Conservation (phyloP, 2,797 vertebrate genomes). For the Sparus aurata region DNA sequence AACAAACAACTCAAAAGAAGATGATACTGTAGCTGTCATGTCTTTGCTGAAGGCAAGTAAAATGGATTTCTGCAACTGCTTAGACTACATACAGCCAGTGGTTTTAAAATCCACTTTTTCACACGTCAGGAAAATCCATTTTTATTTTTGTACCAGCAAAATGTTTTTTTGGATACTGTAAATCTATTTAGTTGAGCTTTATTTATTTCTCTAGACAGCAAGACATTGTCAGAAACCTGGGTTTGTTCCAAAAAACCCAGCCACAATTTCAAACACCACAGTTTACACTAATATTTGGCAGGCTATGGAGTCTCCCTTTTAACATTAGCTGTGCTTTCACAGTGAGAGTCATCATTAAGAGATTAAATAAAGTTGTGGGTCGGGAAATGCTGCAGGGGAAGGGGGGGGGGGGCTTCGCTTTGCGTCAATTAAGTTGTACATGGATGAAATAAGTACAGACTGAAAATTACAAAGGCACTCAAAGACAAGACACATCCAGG, state of each 20-base stretch:
- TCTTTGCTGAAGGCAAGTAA: slow-evolving; percentile 8
- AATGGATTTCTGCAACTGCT: slow-evolving; percentile 4
- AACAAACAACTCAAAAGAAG: slow-evolving; percentile 24
- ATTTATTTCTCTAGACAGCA: not conserved
- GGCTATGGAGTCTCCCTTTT: not conserved
- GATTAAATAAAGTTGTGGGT: slow-evolving; percentile 13
- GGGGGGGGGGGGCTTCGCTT: not conserved
- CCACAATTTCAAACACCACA: not conserved
- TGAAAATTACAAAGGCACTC: not conserved
- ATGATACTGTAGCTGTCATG: slow-evolving; percentile 23
- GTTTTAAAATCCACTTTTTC: slow-evolving; percentile 20
- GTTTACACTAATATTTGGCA: not conserved
- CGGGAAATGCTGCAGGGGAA: slow-evolving; percentile 4
- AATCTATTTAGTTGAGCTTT: not conserved
- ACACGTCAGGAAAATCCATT: not conserved
- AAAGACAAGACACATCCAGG: not conserved
- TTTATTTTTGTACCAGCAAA: not conserved
- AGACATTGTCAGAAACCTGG: not conserved
- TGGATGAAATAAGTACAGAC: slow-evolving; percentile 5
- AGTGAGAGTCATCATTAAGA: slow-evolving; percentile 17
- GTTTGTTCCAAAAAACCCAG: not conserved
- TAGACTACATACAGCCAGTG: not conserved
- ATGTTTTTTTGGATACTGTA: slow-evolving; percentile 5
- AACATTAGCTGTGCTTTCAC: not conserved
- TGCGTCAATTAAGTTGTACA: slow-evolving; percentile 3